Evolutionary conservation across 2,113 vertebrate genomes (phyloP).

Genomic region (Lycocorax pyrrhopterus): DNA sequence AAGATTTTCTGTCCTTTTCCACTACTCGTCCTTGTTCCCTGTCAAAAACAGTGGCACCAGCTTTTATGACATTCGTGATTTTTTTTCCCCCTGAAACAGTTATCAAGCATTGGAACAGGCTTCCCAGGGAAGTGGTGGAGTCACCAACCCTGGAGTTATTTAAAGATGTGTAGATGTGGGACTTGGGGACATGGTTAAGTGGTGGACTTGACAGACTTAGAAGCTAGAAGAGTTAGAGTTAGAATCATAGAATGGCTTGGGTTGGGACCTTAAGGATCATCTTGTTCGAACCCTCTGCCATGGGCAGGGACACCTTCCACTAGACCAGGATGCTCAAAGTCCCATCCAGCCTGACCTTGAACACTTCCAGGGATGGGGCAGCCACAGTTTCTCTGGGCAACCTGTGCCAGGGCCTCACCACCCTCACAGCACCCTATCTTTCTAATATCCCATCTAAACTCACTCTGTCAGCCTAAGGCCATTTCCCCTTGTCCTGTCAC

Average conservation of each 20-base stretch:
- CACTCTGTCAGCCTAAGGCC: background rate
- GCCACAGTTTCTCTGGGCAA: background rate
- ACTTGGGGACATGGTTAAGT: background rate
- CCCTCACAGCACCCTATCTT: background rate
- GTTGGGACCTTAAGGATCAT: background rate
- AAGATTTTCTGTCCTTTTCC: background rate
- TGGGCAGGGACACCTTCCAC: background rate
- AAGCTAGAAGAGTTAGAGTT: background rate
- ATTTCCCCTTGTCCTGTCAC: background rate
- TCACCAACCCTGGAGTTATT: background rate
- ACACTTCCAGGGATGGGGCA: background rate
- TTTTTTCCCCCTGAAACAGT: background rate
- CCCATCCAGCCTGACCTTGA: background rate
- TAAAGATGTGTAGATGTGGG: background rate
- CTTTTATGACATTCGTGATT: background rate
- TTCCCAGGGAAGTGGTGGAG: background rate
- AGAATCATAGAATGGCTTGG: background rate
- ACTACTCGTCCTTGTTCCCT: accelerated
- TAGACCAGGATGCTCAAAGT: accelerated
- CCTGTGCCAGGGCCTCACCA: background rate
- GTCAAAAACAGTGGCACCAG: background rate
- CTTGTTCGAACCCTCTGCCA: background rate
- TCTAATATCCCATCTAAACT: background rate
- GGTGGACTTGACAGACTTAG: background rate
- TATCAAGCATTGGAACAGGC: background rate